Base-by-base conservation (phyloP, 2,888 invertebrate species). In the Homarus gammarus region DNA sequence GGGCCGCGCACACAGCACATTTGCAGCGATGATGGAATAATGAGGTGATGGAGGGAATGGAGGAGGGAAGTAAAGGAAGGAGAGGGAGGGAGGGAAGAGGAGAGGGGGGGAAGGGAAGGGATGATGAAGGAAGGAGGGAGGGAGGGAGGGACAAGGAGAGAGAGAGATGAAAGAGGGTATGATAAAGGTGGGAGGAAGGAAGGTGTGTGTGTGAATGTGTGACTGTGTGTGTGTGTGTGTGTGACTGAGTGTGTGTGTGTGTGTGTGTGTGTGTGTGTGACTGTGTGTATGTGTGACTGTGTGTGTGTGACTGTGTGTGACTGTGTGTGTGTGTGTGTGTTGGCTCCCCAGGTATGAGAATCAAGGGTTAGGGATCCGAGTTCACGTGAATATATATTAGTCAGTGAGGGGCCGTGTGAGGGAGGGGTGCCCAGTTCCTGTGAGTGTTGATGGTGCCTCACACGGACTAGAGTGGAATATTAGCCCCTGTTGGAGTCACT, bases 171-270 rank as follows among this genome's bases (percentile, higher is more conserved):
- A 36, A 22, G 31, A 22, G 3, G 31, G 0, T 10, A 5, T 18
- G 12, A 12, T 8, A 27, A 22, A 38, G 31, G 31, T 10, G 31
- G 2, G 27, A 0, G 5, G 38, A 70, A 5, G 31, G 38, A 0
- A 27, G 18, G 70, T 31, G 36, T 44, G 68, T 68, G 68, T 68
- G 68, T 5, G 68, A 10, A n/a, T 1, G 22, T 68, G 8, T 68
- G 18, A n/a, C 18, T 31, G 18, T 31, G 68, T 18, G 68, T 18
- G 68, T 31, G 5, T 68, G 0, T 36, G 36, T 73, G 36, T 73
- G 36, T 73, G 27, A 70, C 15, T 70, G 27, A n/a, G 27, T 73
- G 36, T 73, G 33, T 73, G 36, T 73, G 36, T 73, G 36, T 73
- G 36, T 73, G 36, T 36, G 36, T 3, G 36, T 73, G 36, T 38